Base-by-base conservation (phyloP, 2,888 invertebrate species). In the Lymantria monacha region DNA sequence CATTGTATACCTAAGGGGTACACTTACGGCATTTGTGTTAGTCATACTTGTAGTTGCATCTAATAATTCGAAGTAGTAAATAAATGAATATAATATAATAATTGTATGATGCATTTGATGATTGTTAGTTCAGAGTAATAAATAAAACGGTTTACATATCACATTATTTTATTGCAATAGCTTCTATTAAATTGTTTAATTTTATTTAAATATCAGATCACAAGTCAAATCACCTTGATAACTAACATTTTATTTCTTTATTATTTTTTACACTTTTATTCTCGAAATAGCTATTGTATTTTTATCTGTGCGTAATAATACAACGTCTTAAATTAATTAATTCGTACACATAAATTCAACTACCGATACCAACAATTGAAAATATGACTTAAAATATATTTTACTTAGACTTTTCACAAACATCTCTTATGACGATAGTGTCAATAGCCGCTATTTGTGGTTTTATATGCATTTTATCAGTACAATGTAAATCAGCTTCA, bases 1-100 rank as follows among this genome's bases (percentile, higher is more conserved):
- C 87, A 83, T 54, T 91, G 91, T 55, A 50, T 85, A 11, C 85
- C 83, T 1, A 91, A 87, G 69, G 90, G 91, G 38, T 91, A 91
- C 54, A 69, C 74, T 7, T 85, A 82, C 60, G 91, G 91, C 1
- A 59, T 91, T 30, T 91, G 91, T 55, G 73, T 87, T 44, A 76
- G 74, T 46, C 66, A 75, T 41, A 79, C 70, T 10, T 91, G 91
- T 66, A 87, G 80, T 57, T 91, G 91, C 54, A 70, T 88, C 40
- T 90, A 79, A 75, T 13, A 13, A 30, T 10, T 38, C 12, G 22
- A 22, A 5, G 22, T 41, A 8, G n/a, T n/a, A n/a, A n/a, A n/a
- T n/a, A n/a, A n/a, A n/a, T n/a, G n/a, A n/a, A n/a, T n/a, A n/a
- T n/a, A n/a, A n/a, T n/a, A n/a, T n/a, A n/a, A n/a, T n/a, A n/a